Conservation (phyloP, 2,113 vertebrate genomes). For the Esox niger region DNA sequence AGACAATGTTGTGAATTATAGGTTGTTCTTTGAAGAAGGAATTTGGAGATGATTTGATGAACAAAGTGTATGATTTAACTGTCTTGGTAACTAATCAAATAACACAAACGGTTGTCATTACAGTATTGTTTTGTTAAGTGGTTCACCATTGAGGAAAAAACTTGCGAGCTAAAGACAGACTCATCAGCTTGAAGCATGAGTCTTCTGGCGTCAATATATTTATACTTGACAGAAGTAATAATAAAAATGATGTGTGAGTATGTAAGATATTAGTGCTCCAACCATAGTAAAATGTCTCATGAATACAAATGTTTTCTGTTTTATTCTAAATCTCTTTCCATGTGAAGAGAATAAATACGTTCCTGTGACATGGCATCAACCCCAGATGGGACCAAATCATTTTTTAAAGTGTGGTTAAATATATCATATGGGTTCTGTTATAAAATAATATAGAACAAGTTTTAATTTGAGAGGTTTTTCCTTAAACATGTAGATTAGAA, state of each 20-base stretch:
- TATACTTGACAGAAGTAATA: slow-evolving; percentile 46
- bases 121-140: not conserved
- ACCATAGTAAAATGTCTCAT: slow-evolving; percentile 46
- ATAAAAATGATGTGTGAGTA: slow-evolving; percentile 44
- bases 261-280: slow-evolving; percentile 49
- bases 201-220: slow-evolving; percentile 43
- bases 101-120: not conserved
- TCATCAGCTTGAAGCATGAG: slow-evolving; percentile 14
- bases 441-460: slow-evolving; percentile 9
- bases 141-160: slow-evolving; percentile 20
- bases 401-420: slow-evolving; percentile 41
- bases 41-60: not conserved
- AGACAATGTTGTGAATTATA: not conserved
- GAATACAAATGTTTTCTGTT: slow-evolving; percentile 53
- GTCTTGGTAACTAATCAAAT: not conserved
- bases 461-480: slow-evolving; percentile 34
- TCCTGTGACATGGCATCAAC: slow-evolving; percentile 48
- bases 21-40: not conserved
- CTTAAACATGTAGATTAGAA: slow-evolving; percentile 11
- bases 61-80: not conserved
- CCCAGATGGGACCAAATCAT: slow-evolving; percentile 50
- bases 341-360: slow-evolving; percentile 33
- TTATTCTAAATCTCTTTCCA: slow-evolving; percentile 33
- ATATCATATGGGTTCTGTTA: slow-evolving; percentile 44
- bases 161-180: slow-evolving; percentile 18